phyloP scores from a whole-genome alignment of 2,113 vertebrate species.

The Tachysurus vachellii region DNA sequence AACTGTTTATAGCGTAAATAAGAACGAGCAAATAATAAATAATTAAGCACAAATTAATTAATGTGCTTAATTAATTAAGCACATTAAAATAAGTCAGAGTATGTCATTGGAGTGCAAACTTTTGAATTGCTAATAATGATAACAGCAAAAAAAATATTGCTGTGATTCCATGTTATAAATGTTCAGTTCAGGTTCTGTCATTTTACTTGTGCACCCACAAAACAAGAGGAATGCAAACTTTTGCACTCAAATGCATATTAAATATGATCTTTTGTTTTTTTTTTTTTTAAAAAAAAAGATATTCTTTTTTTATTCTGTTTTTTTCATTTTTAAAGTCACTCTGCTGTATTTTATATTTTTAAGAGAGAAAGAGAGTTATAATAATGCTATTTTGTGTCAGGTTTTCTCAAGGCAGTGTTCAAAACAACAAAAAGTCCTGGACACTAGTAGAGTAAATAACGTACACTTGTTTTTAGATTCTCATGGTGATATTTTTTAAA shows the following conservation, averaged over 20 bases:
- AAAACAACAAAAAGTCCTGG: not conserved
- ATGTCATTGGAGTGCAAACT: not conserved
- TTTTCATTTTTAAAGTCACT: conserved; percentile 23
- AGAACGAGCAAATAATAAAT: too few species aligned
- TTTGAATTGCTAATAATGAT: not conserved
- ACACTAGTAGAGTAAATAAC: not conserved
- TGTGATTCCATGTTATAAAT: not conserved
- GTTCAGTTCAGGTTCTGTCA: too few species aligned
- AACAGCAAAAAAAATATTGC: not conserved
- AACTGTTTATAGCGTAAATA: not conserved
- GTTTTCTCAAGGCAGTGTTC: not conserved
- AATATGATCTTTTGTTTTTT: not conserved
- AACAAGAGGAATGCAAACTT: conserved; percentile 21
- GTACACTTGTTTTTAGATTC: conserved; percentile 10
- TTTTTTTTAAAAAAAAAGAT: too few species aligned
- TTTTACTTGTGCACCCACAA: not conserved
- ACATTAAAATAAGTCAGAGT: not conserved
- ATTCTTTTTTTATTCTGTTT: not conserved
- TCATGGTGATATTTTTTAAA: not conserved
- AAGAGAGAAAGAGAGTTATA: not conserved
- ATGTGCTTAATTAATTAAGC: not conserved
- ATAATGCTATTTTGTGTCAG: not conserved
- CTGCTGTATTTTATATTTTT: not conserved
- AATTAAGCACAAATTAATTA: too few species aligned
- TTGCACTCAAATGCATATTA: conserved; percentile 9